phyloP scores from a whole-genome alignment of 2,797 vertebrate genomes.

The Gobionotothen gibberifrons region DNA sequence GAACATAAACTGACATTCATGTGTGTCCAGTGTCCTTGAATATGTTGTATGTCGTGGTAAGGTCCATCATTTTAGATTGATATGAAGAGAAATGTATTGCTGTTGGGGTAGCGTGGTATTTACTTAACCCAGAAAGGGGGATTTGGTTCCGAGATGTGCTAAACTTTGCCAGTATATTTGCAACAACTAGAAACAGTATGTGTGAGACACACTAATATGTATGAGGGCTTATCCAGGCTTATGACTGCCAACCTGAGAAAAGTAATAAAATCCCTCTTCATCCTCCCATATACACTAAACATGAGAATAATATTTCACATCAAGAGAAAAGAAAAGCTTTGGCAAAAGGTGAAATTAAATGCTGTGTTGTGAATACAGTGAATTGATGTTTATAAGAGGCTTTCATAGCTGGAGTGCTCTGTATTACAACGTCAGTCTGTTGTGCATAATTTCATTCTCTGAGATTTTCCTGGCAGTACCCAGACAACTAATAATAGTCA shows the following conservation, averaged over 20 bases:
- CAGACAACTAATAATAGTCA: constrained; percentile 42
- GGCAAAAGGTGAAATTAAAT: constrained; percentile 48
- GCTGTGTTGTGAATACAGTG: constrained; percentile 48
- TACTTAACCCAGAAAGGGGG: constrained; percentile 39
- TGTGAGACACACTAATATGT: constrained; percentile 77
- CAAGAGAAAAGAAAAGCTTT: constrained; percentile 60
- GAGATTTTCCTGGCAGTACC: constrained; percentile 41
- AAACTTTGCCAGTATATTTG: constrained; percentile 65
- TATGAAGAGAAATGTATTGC: constrained; percentile 33
- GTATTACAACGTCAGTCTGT: constrained; percentile 47
- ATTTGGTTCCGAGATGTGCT: constrained; percentile 51
- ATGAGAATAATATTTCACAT: constrained; percentile 64
- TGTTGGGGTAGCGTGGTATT: constrained; percentile 48
- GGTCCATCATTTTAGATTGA: constrained; percentile 32
- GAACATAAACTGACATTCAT: constrained; percentile 55
- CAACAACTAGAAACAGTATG: constrained; percentile 69
- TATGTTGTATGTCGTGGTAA: constrained; percentile 33
- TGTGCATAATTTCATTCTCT: constrained; percentile 41
- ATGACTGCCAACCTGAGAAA: constrained; percentile 73
- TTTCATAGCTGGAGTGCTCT: constrained; percentile 49
- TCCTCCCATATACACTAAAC: constrained; percentile 74
- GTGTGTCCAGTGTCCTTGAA: constrained; percentile 33
- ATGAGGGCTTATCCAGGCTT: constrained; percentile 79
- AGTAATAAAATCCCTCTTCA: constrained; percentile 78
- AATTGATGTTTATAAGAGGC: constrained; percentile 69